Base-by-base conservation (phyloP, 2,797 vertebrate species). In the Chaetophractus vellerosus region DNA sequence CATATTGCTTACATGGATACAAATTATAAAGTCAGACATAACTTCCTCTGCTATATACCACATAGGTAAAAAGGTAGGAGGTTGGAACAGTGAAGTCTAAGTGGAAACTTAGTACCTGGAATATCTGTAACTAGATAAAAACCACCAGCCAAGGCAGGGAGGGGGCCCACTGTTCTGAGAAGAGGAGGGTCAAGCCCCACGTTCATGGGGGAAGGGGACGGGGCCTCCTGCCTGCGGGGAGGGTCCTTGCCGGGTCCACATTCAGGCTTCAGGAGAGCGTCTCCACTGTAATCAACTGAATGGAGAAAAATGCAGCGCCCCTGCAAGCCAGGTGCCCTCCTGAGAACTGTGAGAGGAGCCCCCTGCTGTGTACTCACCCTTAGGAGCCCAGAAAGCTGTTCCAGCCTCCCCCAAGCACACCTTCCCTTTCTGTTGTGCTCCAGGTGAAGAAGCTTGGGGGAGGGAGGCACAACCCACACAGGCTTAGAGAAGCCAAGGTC, bases 371-470 rank as follows among this genome's bases (percentile, higher is more conserved):
- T 16, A 33, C 31, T 3, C 21, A 31, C 2, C 18, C 0, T n/a
- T n/a, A n/a, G 23, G n/a, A 63, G 41, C 52, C 61, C n/a, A 10
- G 33, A n/a, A 11, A 4, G 33, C 71, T 10, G 28, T 38, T 1
- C 7, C 21, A 31, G 41, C 38, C 7, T 12, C 24, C 4, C 31
- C 3, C 5, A 10, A 36, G 28, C 26, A 41, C 1, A 3, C 24
- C 64, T 23, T 18, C 45, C 48, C 6, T 6, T 0, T 19, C 33
- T 9, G 6, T 18, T 2, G 1, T 10, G 31, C 59, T 28, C 33
- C 63, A 36, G n/a, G 52, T 5, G 18, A 45, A 4, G 9, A 31
- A 63, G 80, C 28, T 1, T 0, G 2, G 2, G 38, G 31, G 52
- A 61, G 36, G 63, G 16, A 78, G n/a, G n/a, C n/a, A n/a, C n/a